Base-by-base conservation (phyloP, 2,113 vertebrate genomes). In the Xiphorhynchus elegans region DNA sequence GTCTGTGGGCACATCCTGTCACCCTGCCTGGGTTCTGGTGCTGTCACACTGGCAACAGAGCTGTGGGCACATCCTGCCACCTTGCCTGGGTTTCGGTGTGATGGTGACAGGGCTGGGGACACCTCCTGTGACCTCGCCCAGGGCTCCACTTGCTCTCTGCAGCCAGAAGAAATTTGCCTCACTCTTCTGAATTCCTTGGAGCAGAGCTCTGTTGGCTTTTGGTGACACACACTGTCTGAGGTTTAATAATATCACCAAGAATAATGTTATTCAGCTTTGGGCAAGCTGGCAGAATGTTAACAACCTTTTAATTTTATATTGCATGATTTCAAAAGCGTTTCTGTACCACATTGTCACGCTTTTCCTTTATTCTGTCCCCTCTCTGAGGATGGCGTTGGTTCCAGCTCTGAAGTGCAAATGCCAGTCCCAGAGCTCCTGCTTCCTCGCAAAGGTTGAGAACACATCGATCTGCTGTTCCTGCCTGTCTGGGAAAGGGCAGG, bases 61-160 rank as follows among this genome's bases (percentile, higher is more conserved):
- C 59, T 26, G 46, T 20, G 53, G 73, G 33, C 39, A 12, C 14
- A 10, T 10, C 39, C 13, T 8, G 55, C 19, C 11, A 19, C 28
- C 47, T 47, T 78, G 64, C 55, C 64, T 20, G 56, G 23, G 12
- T 6, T 18, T 26, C 15, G 5, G 39, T 17, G 82, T 5, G 37
- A 15, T 2, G 10, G 66, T 31, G 56, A 39, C 0, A 0, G 63
- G 24, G 6, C 60, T 23, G 15, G 0, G 1, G 50, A n/a, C 25
- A 21, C 0, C 1, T 49, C n/a, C 60, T 24, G 13, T 13, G 35
- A 7, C 44, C 44, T 40, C 8, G 6, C 23, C 58, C 1, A 0
- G 53, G 67, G 35, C 35, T 83, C 20, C 13, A 2, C 24, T 11
- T 4, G 10, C 69, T 39, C 26, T 39, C 62, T 85, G 56, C n/a